Evolutionary conservation across 30 jellyfish, hydroid and myxozoan genomes (phyloP), one percentile per base, ranked within the genome.

Genomic region (Aurelia coerulea): DNA sequence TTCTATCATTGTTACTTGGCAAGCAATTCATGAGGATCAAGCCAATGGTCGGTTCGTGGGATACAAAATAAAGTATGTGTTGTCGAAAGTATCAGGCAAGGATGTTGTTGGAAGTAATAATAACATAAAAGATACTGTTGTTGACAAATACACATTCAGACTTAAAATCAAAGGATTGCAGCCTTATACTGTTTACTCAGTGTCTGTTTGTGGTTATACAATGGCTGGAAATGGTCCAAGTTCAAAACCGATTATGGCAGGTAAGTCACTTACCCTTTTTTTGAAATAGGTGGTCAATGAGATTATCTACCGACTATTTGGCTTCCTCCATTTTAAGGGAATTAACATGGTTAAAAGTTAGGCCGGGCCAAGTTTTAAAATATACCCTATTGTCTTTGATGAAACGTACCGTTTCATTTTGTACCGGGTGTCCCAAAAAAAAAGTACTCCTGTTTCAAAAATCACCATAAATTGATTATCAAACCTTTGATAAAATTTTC

Each of bases 161-260:
- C 14, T 69, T 63, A 71, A 83, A 49, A 83, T 90, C 53, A 60
- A 23, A 74, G 93, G 83, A 34, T 65, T 90, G 60, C 35, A 18
- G 37, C 74, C 87, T 46, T 90, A 90, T 35, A 34, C 88, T 15
- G 51, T 81, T 9, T 84, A 90, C 46, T 63, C 62, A 35, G 82
- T 90, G 46, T 58, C 84, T 14, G 80, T 90, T 19, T 83, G 68
- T 62, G 97, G 93, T 8, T 90, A 15, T 46, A 79, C 97, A 10
- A 75, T 8, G 16, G 97, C 87, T 37, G 97, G 97, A 1, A 83
- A 72, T 73, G 95, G 97, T 31, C 91, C 93, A 10, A 54, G 23
- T 19, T 62, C 85, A 39, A 31, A 76, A 9, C 64, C 89, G 2
- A 8, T 67, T 35, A 8, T 29, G n/a, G 95, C 89, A 51, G 86